phyloP scores from a whole-genome alignment of 30 jellyfish, hydroid and myxozoan genomes.

The Cassiopea andromeda region DNA sequence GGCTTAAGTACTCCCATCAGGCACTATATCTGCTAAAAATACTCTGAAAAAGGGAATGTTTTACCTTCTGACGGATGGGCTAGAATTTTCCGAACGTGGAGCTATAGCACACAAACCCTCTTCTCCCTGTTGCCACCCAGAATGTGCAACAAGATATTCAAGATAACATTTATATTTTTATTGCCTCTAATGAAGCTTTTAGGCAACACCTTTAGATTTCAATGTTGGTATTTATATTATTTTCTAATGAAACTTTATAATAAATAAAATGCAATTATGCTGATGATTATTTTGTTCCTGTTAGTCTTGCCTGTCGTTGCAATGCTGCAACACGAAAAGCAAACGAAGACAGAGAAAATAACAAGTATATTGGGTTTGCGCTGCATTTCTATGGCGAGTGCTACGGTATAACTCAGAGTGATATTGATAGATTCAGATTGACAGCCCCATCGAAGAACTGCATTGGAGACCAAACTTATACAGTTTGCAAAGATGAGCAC shows the following conservation, averaged over 20 bases:
- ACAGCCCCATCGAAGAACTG: not conserved
- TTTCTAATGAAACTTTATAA: too few relatives aligned
- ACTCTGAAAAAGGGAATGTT: too few relatives aligned
- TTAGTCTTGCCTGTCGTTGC: conserved; percentile 35
- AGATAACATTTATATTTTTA: too few relatives aligned
- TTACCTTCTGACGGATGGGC: too few relatives aligned
- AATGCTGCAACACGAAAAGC: not conserved
- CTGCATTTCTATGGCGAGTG: conserved; percentile 45
- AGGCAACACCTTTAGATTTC: not conserved
- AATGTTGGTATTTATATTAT: not conserved
- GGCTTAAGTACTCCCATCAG: too few relatives aligned
- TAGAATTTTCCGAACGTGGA: too few relatives aligned
- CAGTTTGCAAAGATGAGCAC: conserved; percentile 10
- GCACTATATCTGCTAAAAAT: too few relatives aligned
- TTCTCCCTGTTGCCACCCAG: too few relatives aligned
- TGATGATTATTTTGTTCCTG: not conserved
- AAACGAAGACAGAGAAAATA: not conserved
- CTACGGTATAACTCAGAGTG: conserved; percentile 11
- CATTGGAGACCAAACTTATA: conserved; percentile 16
- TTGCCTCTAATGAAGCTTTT: not conserved
- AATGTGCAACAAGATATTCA: too few relatives aligned
- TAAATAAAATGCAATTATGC: not conserved
- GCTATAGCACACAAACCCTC: too few relatives aligned
- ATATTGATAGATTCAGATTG: not conserved
- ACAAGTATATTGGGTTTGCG: conserved; percentile 43